A percentile compares a stretch with the other conserved stretches of the same genome.
These are phyloP conservation scores for Megalopta genalis DNA, from an alignment of 1,140 invertebrate species.

Conservation along the genomic window DNA sequence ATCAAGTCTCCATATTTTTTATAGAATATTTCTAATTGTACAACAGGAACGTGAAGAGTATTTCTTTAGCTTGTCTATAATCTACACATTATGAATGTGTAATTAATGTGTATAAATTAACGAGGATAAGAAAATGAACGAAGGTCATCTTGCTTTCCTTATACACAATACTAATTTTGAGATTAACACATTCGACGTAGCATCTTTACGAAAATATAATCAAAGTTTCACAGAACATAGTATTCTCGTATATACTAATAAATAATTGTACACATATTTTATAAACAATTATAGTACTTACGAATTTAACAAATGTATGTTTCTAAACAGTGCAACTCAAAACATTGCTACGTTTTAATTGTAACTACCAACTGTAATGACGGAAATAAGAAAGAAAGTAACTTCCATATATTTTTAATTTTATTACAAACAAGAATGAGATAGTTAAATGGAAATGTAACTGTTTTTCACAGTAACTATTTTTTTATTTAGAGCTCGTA, in stretches of 20 bases:
- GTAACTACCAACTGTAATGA: neutral
- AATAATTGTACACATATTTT: neutral
- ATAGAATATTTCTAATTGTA: constrained; percentile 16
- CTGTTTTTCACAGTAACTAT: constrained; percentile 24
- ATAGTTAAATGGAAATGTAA: constrained; percentile 45
- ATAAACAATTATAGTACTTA: constrained; percentile 32
- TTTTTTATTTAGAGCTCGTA: constrained; percentile 17
- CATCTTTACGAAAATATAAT: constrained; percentile 26
- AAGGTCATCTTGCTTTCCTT: constrained; percentile 29
- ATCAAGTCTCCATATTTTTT: constrained; percentile 15
- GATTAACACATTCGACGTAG: neutral
- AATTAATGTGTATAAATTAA: neutral
- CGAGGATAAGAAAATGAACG: constrained; percentile 21
- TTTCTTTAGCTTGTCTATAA: constrained; percentile 24
- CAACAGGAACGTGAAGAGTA: constrained; percentile 22
- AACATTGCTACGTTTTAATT: constrained; percentile 26
- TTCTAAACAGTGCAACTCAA: constrained; percentile 33
- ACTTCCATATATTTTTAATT: constrained; percentile 28
- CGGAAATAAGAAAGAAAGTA: constrained; percentile 20
- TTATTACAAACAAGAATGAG: constrained; percentile 6
- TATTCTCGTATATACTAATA: constrained; percentile 4
- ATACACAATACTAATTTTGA: neutral
- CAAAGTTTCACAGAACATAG: neutral
- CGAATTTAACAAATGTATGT: constrained; percentile 7
- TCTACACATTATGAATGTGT: constrained; percentile 24